Conservation (phyloP, 1,140 invertebrate genomes). For the Sycobia sp. region DNA sequence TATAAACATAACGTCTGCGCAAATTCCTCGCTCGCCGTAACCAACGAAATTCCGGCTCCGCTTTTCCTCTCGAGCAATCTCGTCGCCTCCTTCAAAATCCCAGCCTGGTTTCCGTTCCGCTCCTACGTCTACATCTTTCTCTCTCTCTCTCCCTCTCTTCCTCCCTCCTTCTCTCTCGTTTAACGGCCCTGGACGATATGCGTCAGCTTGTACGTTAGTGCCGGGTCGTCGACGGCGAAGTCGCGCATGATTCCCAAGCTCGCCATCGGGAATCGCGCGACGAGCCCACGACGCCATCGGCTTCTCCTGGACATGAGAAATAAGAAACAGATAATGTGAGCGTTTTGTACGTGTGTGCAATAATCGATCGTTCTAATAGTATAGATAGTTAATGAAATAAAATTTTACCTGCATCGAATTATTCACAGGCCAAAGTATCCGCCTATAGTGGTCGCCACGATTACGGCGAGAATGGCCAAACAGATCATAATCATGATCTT, state of each 20-base stretch:
- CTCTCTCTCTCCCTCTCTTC: background rate
- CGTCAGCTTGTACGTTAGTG: conserved; percentile 10
- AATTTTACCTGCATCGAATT: conserved; percentile 50
- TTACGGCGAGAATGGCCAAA: conserved; percentile 86
- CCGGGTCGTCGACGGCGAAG: background rate
- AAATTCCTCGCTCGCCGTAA: no score
- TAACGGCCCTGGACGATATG: conserved; percentile 10
- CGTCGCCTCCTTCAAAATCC: background rate
- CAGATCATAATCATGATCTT: conserved; percentile 99
- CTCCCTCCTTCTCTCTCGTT: background rate
- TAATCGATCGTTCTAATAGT: background rate
- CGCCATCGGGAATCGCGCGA: conserved; percentile 9
- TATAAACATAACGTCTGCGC: no score
- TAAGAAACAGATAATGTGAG: background rate
- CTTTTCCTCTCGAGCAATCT: no score
- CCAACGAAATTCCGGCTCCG: no score
- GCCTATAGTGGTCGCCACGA: conserved; percentile 77
- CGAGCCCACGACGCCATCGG: conserved; percentile 9
- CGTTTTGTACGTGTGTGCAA: background rate
- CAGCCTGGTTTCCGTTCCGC: background rate
- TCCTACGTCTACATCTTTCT: background rate
- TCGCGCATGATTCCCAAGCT: conserved; percentile 5
- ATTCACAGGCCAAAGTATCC: conserved; percentile 68
- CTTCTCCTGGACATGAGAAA: no score
- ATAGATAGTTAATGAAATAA: background rate